Conservation (phyloP, 2,113 vertebrate genomes). For the Protobothrops mucrosquamatus region DNA sequence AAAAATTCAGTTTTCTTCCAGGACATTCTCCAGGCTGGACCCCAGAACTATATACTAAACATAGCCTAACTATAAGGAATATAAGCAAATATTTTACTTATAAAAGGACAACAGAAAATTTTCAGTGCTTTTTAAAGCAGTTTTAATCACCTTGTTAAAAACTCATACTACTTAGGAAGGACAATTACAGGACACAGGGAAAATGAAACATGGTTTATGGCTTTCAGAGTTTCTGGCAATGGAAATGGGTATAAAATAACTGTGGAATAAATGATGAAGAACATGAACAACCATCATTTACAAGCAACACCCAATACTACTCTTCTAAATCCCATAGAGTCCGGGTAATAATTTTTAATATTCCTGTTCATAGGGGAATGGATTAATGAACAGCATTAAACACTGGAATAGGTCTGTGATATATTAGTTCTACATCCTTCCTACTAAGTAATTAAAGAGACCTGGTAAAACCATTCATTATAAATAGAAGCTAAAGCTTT, state of each 20-base stretch:
- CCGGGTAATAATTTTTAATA: background rate
- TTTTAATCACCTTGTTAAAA: background rate
- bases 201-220: background rate
- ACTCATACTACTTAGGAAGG: background rate
- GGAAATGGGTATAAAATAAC: background rate
- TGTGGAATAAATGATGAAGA: background rate
- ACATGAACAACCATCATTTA: background rate
- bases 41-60: background rate
- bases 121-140: background rate
- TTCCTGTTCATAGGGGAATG: background rate
- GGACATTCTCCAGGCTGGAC: background rate
- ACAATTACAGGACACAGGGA: background rate
- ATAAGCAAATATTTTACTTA: background rate
- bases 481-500: background rate
- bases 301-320: background rate
- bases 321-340: background rate
- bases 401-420: background rate
- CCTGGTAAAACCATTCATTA: background rate
- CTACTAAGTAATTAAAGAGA: background rate
- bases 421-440: background rate
- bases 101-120: background rate
- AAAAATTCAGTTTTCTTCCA: background rate
- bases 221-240: background rate
- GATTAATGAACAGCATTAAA: background rate
- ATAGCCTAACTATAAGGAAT: background rate